phyloP scores from a whole-genome alignment of 2,113 vertebrate genomes.

The Oostethus manadensis region DNA sequence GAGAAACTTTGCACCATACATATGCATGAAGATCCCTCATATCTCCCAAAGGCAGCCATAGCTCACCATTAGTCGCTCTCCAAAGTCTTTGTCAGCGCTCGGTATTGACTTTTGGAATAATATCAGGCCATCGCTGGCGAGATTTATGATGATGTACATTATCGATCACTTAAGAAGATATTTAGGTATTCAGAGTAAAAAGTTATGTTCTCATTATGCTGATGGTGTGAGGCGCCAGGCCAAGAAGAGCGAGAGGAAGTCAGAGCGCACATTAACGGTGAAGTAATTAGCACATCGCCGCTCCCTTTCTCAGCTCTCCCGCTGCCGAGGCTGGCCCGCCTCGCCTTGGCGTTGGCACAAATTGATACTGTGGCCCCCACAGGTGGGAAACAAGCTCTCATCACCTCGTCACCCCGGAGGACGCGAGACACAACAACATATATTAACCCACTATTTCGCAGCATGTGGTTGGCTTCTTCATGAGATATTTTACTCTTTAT shows the following conservation, averaged over 20 bases:
- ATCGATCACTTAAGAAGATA: slow-evolving; percentile 96
- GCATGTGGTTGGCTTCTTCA: slow-evolving; percentile 62
- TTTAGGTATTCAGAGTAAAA: slow-evolving; percentile 87
- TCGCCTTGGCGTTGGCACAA: slow-evolving; percentile 59
- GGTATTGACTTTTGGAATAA: slow-evolving; percentile 96
- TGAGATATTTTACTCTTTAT: slow-evolving; percentile 72
- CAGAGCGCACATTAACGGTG: slow-evolving; percentile 65
- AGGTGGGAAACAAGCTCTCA: slow-evolving; percentile 70
- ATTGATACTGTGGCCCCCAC: slow-evolving; percentile 65
- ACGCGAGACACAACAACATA: slow-evolving; percentile 62
- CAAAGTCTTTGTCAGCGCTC: slow-evolving; percentile 71
- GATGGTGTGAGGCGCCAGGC: slow-evolving; percentile 79
- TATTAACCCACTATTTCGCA: slow-evolving; percentile 68
- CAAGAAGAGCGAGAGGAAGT: slow-evolving; percentile 74
- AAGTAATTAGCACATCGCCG: slow-evolving; percentile 76
- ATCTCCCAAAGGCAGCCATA: slow-evolving; percentile 88
- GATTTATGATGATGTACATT: slow-evolving; percentile 98
- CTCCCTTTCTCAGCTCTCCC: slow-evolving; percentile 58
- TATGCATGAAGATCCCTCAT: slow-evolving; percentile 71
- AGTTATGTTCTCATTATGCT: slow-evolving; percentile 84
- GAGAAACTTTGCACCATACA: slow-evolving; percentile 66
- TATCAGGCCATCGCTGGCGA: slow-evolving; percentile 85
- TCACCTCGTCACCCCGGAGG: slow-evolving; percentile 69
- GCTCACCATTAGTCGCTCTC: slow-evolving; percentile 89
- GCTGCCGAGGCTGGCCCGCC: slow-evolving; percentile 47